Percentiles rank a stretch among this genome's conserved stretches.
Conservation (phyloP, 2,888 invertebrate genomes). For the Willowsia nigromaculata region DNA sequence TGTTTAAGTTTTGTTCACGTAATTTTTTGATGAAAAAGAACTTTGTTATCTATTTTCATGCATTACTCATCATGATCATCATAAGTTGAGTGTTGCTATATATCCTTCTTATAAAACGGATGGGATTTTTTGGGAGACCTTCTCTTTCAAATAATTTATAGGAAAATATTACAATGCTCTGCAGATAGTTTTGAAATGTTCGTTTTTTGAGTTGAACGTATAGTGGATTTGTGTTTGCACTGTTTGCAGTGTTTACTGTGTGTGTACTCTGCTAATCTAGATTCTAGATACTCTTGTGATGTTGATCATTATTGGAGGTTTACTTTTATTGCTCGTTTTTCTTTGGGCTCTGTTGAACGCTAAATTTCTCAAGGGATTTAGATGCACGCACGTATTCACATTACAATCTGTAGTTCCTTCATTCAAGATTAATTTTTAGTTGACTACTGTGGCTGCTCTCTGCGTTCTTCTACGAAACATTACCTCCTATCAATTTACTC, state of each 20-base stretch:
- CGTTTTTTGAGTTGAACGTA: too few species aligned
- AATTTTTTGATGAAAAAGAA: conserved; percentile 8
- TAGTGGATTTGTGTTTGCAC: background rate
- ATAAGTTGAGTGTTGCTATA: background rate
- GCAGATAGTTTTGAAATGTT: background rate
- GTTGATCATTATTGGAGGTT: background rate
- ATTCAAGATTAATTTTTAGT: too few species aligned
- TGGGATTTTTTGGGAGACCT: background rate
- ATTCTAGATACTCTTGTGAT: conserved; percentile 2
- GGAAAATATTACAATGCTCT: background rate
- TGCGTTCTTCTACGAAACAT: too few species aligned
- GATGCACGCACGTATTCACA: background rate
- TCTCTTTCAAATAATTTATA: background rate
- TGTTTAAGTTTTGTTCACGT: background rate
- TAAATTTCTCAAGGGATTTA: background rate
- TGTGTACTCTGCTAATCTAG: background rate
- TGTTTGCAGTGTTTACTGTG: background rate
- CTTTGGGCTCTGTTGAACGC: background rate
- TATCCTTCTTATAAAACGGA: background rate
- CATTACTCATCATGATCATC: background rate
- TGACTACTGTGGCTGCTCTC: too few species aligned
- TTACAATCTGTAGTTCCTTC: background rate
- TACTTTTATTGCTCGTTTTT: background rate
- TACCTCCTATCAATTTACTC: background rate
- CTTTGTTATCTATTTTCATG: conserved; percentile 26